A percentile compares a stretch with the other conserved stretches of the same genome.
These are phyloP conservation scores for Rutilus rutilus DNA, from an alignment of 2,113 vertebrate species.

Conservation along the genomic window DNA sequence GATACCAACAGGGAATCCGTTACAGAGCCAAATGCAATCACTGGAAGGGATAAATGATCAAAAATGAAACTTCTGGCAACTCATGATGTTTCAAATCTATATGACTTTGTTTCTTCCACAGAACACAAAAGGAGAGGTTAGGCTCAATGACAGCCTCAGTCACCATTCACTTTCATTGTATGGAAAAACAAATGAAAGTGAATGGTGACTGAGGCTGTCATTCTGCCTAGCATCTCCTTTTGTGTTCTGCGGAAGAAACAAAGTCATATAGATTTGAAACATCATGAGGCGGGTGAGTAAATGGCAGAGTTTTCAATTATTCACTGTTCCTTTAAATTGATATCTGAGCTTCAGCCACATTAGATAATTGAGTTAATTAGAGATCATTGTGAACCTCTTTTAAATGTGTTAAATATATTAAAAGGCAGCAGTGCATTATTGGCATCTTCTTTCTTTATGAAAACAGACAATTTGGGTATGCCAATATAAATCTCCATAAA, in stretches of 20 bases:
- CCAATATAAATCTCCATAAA: neutral
- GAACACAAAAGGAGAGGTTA: conserved; percentile 1
- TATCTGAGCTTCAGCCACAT: neutral
- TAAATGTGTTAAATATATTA: neutral
- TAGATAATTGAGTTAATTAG: conserved; percentile 15
- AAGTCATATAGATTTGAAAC: neutral
- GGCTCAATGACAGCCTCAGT: neutral
- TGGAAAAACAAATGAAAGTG: neutral
- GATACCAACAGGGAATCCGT: conserved; percentile 8
- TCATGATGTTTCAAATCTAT: neutral
- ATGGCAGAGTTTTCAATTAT: neutral
- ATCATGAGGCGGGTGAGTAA: neutral
- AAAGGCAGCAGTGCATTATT: neutral
- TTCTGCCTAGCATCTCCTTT: neutral
- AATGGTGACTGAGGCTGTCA: conserved; percentile 16
- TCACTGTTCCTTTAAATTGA: neutral
- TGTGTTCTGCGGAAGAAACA: neutral
- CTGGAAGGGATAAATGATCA: neutral
- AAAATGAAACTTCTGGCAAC: neutral
- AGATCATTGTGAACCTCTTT: conserved; percentile 3
- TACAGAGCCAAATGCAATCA: conserved; percentile 19
- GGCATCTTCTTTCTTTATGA: neutral
- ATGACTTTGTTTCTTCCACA: neutral
- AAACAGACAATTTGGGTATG: neutral
- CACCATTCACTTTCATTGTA: neutral